phyloP scores from a whole-genome alignment of 2,797 vertebrate species.

The Squalus acanthias region DNA sequence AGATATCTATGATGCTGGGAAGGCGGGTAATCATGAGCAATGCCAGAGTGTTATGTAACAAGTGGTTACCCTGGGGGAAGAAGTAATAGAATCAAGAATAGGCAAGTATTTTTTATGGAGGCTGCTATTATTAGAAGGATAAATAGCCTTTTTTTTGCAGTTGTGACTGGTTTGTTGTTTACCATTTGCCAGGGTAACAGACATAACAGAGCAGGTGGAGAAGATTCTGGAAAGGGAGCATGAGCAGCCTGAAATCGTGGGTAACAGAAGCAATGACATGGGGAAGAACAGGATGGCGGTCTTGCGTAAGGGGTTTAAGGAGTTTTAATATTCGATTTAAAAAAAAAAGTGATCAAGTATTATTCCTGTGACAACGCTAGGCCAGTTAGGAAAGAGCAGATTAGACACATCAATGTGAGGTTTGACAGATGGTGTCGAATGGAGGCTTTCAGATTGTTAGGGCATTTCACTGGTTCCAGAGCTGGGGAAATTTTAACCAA shows the following conservation, averaged over 20 bases:
- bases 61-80: background rate
- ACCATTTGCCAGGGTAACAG: background rate
- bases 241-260: background rate
- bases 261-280: background rate
- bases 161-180: background rate
- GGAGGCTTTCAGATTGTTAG: background rate
- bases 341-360: background rate
- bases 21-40: background rate
- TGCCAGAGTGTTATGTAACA: no score
- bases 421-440: background rate
- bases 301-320: background rate
- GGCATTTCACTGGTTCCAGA: background rate
- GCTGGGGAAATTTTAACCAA: background rate
- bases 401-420: background rate
- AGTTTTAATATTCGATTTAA: background rate
- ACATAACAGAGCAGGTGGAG: background rate
- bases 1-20: background rate
- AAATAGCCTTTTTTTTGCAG: background rate
- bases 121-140: background rate
- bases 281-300: background rate
- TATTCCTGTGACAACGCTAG: background rate
- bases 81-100: background rate
- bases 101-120: background rate
- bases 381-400: background rate
- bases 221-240: background rate